Evolutionary conservation across 1,140 invertebrate genomes (phyloP), one percentile per base, ranked within the genome.

Genomic region (Heliothis subflexa): DNA sequence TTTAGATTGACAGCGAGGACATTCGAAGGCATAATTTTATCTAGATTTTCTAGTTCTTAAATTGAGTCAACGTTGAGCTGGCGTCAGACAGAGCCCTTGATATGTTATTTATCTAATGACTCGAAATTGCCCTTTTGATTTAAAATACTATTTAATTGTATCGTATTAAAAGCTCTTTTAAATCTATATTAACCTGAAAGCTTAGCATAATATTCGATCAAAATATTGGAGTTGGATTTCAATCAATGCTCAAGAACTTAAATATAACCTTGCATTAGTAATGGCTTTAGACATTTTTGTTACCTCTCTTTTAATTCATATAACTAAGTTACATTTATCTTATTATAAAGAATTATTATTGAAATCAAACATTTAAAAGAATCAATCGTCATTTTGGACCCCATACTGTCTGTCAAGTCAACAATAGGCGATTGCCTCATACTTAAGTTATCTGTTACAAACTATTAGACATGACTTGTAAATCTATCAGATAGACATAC

Each of bases 1-100:
- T 50, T 70, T 52, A 28, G 45, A 70, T 70, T 70, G 66, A 70
- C 47, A 50, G 25, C 62, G 62, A 66, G 62, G 62, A 47, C 62
- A 66, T 66, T 66, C 45, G 40, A 47, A 66, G 40, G 40, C 47
- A 66, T 47, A 13, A n/a, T n/a, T 18, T 12, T 66, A 47, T 18
- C 40, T 59, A 28, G 55, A 59, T 10, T 28, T 25, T 14, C 18
- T 25, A 28, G 55, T 25, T 59, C 55, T 59, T 11, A 13, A 25
- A 4, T 13, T 28, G 13, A 59, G 21, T 59, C 21, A 59, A 59
- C 25, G 3, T 25, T 13, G 2, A 3, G 16, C 14, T 59, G 55
- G 33, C 33, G 33, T 40, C 33, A 40, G 33, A 40, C 33, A 40
- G 33, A 40, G 33, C 33, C 33, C 33, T 40, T 40, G 33, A 40